Conservation (phyloP, 37 sponge, comb jelly and placozoan species). For the Hormiphora californensis region DNA sequence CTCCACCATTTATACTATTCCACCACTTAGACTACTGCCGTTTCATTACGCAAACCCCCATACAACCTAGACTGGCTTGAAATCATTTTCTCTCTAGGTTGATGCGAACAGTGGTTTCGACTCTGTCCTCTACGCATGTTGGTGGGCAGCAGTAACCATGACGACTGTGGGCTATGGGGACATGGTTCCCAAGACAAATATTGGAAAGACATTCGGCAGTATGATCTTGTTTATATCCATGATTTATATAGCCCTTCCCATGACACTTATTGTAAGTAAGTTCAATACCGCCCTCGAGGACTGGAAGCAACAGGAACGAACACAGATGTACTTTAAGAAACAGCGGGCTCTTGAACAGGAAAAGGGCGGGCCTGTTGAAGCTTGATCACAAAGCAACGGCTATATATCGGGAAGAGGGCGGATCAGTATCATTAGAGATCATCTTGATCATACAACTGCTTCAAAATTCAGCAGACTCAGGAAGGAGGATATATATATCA, state of each 20-base stretch:
- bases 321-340: slow-evolving; percentile 38
- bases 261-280: slow-evolving; percentile 51
- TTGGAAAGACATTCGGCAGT: slow-evolving; percentile 49
- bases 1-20: too few relatives aligned
- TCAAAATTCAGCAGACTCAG: too few relatives aligned
- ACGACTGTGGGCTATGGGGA: slow-evolving; percentile 46
- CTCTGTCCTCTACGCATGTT: slow-evolving; percentile 51
- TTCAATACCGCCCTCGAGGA: slow-evolving; percentile 41
- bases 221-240: slow-evolving; percentile 43
- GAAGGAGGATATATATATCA: too few relatives aligned
- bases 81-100: too few relatives aligned
- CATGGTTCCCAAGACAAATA: slow-evolving; percentile 33
- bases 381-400: too few relatives aligned
- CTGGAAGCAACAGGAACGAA: slow-evolving; percentile 42
- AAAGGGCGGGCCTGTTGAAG: not conserved
- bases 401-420: too few relatives aligned
- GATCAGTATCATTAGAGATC: too few relatives aligned
- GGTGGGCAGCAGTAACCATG: slow-evolving; percentile 53
- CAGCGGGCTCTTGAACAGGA: not conserved
- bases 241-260: slow-evolving; percentile 52
- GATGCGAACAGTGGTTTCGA: slow-evolving; percentile 38
- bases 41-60: too few relatives aligned
- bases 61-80: too few relatives aligned
- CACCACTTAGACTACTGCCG: too few relatives aligned
- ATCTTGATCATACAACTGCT: too few relatives aligned